Percentiles rank a stretch among this genome's conserved stretches.
Evolutionary conservation across 2,888 invertebrate genomes (phyloP).

Genomic region (Leptopilina drosophilae): DNA sequence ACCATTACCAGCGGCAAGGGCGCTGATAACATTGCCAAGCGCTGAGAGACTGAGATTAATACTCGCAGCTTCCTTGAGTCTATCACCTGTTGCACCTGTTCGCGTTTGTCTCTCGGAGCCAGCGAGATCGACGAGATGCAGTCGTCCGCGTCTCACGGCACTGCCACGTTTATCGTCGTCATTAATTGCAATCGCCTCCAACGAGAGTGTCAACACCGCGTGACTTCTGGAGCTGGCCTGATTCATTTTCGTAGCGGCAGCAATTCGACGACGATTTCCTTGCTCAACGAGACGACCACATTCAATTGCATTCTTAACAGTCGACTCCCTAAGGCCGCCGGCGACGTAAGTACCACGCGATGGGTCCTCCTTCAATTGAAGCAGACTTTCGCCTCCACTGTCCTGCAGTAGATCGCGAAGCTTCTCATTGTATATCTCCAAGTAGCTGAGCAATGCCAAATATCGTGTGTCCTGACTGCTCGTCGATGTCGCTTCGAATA

Average conservation of each 20-base stretch:
- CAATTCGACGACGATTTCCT: constrained; percentile 89
- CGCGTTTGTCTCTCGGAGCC: constrained; percentile 92
- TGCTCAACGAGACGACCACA: constrained; percentile 86
- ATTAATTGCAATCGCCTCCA: constrained; percentile 86
- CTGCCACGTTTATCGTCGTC: constrained; percentile 69
- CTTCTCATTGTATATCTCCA: constrained; percentile 92
- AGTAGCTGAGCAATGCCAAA: constrained; percentile 86
- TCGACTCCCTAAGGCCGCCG: constrained; percentile 77
- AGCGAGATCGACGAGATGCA: constrained; percentile 93
- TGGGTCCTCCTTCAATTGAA: constrained; percentile 68
- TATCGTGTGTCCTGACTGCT: constrained; percentile 81
- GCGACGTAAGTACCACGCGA: constrained; percentile 83
- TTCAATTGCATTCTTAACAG: constrained; percentile 86
- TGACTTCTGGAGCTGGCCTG: constrained; percentile 91
- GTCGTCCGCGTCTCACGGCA: constrained; percentile 84
- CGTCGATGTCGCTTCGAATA: constrained; percentile 90
- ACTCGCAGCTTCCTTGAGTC: constrained; percentile 92
- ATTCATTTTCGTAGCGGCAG: constrained; percentile 93
- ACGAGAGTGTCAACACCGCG: constrained; percentile 90
- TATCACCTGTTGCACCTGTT: constrained; percentile 89
- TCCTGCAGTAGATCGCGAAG: constrained; percentile 84
- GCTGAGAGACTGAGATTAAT: constrained; percentile 93
- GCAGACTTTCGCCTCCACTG: constrained; percentile 75
- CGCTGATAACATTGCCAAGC: constrained; percentile 93
- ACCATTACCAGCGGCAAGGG: constrained; percentile 86